Evolutionary conservation across 2,797 vertebrate species (phyloP).

Genomic region (Buceros bicornis): DNA sequence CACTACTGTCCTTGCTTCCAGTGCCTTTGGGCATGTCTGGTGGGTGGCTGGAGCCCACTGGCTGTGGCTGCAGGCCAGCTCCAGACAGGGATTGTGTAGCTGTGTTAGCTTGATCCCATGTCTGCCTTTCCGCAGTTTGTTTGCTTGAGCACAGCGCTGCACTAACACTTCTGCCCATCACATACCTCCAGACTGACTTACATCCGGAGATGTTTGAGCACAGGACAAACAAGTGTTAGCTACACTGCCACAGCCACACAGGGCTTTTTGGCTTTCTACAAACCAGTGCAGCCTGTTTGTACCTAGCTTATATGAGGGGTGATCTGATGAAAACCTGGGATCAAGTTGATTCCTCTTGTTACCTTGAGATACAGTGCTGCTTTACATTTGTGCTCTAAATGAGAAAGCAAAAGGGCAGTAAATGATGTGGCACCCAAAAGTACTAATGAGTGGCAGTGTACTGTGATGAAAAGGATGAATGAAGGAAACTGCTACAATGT

Average conservation of each 20-base stretch:
- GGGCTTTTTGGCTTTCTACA: not conserved
- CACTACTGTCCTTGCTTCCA: not conserved
- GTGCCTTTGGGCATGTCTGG: conserved; percentile 53
- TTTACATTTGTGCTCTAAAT: not conserved
- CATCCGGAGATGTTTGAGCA: not conserved
- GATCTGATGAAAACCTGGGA: not conserved
- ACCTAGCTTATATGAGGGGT: not conserved
- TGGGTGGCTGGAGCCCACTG: conserved; percentile 24
- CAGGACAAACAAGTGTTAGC: not conserved
- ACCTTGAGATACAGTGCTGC: not conserved
- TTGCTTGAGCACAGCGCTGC: conserved; percentile 31
- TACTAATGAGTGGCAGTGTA: not conserved
- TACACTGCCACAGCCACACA: not conserved
- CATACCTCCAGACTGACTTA: not conserved
- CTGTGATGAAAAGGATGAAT: not conserved
- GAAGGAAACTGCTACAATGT: not conserved
- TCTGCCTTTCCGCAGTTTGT: conserved; percentile 39
- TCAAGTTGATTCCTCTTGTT: not conserved
- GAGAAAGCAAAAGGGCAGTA: not conserved
- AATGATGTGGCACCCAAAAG: not conserved
- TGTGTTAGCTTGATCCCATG: conserved; percentile 63
- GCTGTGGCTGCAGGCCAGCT: not conserved
- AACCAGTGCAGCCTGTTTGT: not conserved
- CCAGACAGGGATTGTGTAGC: conserved; percentile 20
- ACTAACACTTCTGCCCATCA: not conserved